Conservation (phyloP, 2,113 vertebrate species). For the Lagopus leucura region DNA sequence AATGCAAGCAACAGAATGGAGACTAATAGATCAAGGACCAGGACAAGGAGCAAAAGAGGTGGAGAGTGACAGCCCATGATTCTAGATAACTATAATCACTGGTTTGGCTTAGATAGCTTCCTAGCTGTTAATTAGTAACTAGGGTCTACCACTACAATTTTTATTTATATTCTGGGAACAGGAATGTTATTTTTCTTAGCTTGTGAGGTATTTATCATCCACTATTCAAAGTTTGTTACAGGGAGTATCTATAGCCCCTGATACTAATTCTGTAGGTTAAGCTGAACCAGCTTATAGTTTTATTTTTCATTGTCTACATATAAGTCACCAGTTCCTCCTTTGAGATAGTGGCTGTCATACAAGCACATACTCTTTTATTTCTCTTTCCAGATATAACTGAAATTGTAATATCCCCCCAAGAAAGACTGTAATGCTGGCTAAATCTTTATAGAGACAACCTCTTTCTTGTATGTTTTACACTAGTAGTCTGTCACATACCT, state of each 20-base stretch:
- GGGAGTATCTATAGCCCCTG: neutral
- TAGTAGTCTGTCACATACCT: neutral
- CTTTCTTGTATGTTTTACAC: neutral
- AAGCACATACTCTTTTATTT: neutral
- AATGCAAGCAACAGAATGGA: neutral
- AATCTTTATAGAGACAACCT: neutral
- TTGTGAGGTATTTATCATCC: neutral
- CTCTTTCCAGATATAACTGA: neutral
- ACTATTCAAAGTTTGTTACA: neutral
- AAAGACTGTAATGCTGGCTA: fast-evolving
- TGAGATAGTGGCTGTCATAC: neutral
- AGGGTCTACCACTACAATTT: neutral
- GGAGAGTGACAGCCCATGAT: neutral
- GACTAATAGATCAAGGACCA: neutral
- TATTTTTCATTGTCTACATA: neutral
- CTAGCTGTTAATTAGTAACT: neutral
- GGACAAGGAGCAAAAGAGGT: neutral
- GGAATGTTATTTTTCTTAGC: neutral
- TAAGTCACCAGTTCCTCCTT: neutral
- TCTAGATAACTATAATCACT: neutral
- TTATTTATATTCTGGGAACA: neutral
- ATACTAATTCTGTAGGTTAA: constrained; percentile 21
- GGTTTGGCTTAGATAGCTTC: neutral
- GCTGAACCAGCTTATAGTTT: neutral
- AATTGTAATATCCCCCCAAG: neutral